Percentiles rank a stretch among this genome's conserved stretches.
Conservation (phyloP, 1,140 invertebrate species). For the Papilio xuthus region DNA sequence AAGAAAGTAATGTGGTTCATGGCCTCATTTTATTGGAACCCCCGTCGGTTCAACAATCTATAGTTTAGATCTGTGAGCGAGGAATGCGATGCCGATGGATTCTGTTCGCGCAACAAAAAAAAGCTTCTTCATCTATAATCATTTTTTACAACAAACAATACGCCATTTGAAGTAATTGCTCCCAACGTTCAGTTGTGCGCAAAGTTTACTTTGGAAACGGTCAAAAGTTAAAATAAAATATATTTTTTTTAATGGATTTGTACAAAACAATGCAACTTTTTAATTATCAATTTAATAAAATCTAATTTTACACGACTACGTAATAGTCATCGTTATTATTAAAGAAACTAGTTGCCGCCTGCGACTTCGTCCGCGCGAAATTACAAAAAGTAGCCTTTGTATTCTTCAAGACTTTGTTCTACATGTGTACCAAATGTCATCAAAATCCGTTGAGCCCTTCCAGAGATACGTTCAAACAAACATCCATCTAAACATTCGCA, state of each 20-base stretch:
- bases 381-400: too few relatives aligned
- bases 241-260: background rate
- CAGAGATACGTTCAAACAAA: too few relatives aligned
- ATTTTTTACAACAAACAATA: constrained; percentile 33
- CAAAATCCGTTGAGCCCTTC: too few relatives aligned
- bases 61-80: constrained; percentile 39
- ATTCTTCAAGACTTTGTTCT: too few relatives aligned
- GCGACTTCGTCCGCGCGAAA: too few relatives aligned
- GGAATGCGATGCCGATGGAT: constrained; percentile 25
- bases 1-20: constrained; percentile 38
- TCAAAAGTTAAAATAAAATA: background rate
- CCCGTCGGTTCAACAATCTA: constrained; percentile 50
- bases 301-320: too few relatives aligned
- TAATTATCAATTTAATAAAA: too few relatives aligned
- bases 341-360: too few relatives aligned
- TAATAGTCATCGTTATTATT: too few relatives aligned
- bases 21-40: constrained; percentile 42
- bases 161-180: constrained; percentile 27
- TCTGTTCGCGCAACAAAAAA: constrained; percentile 31
- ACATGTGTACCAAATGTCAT: too few relatives aligned
- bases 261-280: too few relatives aligned
- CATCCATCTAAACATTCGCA: too few relatives aligned
- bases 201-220: background rate
- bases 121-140: background rate
- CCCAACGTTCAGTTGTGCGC: background rate